A percentile compares a stretch with the other conserved stretches of the same genome.
These are phyloP conservation scores for Gallinago solitaria DNA, from an alignment of 2,797 vertebrate genomes.

Conservation along the genomic window DNA sequence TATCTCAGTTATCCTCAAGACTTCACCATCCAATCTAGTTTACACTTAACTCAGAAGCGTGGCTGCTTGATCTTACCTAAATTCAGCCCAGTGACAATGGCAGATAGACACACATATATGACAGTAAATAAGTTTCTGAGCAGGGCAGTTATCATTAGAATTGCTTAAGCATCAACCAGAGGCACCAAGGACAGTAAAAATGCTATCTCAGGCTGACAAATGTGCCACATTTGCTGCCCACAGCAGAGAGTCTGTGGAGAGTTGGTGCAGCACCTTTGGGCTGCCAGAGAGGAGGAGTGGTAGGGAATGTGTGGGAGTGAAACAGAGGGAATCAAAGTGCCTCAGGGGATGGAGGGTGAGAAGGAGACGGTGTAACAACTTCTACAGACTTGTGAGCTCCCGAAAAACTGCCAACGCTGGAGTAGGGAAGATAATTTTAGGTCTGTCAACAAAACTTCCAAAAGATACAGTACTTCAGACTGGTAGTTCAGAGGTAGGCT, in stretches of 20 bases:
- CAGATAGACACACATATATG: neutral
- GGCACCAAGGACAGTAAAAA: neutral
- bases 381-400: constrained; percentile 9
- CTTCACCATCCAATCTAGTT: neutral
- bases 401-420: neutral
- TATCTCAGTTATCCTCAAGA: neutral
- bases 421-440: constrained; percentile 21
- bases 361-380: constrained; percentile 37
- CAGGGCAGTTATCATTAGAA: neutral
- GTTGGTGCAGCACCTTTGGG: constrained; percentile 39
- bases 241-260: neutral
- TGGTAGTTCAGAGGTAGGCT: neutral
- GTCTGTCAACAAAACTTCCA: neutral
- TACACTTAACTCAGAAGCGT: neutral
- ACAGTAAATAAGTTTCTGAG: neutral
- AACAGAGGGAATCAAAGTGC: neutral
- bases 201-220: constrained; percentile 7
- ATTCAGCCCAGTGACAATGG: neutral
- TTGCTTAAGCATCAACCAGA: neutral
- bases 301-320: neutral
- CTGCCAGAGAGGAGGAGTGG: neutral
- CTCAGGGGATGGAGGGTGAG: constrained; percentile 25
- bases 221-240: constrained; percentile 16
- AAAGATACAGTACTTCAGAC: neutral
- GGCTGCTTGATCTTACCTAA: neutral